Conservation (phyloP, 2,797 vertebrate species). For the Emydoidea blandingii region DNA sequence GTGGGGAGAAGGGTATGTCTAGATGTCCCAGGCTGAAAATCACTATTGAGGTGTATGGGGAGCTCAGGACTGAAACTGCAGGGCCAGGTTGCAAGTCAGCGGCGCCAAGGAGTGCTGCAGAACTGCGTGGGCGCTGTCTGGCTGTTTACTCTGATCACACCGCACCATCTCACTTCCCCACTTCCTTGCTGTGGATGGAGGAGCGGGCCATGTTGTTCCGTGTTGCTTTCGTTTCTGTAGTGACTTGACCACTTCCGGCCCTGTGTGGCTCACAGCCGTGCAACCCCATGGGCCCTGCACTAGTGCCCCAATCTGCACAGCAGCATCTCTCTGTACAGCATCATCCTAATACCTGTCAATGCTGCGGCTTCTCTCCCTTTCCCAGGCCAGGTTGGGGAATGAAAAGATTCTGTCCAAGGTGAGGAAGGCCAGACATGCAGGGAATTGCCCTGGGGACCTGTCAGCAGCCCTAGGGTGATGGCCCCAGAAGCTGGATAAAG, state of each 20-base stretch:
- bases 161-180: not conserved
- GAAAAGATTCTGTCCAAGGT: not conserved
- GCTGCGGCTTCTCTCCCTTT: not conserved
- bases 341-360: not conserved
- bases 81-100: no score
- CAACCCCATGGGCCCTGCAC: no score
- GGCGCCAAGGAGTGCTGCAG: no score
- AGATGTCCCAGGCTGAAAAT: no score
- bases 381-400: no score
- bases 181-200: not conserved
- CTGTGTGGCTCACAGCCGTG: not conserved
- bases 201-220: not conserved
- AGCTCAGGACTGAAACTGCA: not conserved
- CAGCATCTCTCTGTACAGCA: not conserved
- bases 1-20: no score
- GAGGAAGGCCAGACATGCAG: not conserved
- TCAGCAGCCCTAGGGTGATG: not conserved
- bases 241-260: not conserved
- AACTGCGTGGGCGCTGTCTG: not conserved
- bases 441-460: rapidly evolving
- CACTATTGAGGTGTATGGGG: no score
- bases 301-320: not conserved
- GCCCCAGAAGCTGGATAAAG: not conserved
- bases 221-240: not conserved
- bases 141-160: not conserved